Percentiles rank a stretch among this genome's conserved stretches.
phyloP scores from a whole-genome alignment of 1,140 invertebrate genomes.

The Lepidurus couesii region DNA sequence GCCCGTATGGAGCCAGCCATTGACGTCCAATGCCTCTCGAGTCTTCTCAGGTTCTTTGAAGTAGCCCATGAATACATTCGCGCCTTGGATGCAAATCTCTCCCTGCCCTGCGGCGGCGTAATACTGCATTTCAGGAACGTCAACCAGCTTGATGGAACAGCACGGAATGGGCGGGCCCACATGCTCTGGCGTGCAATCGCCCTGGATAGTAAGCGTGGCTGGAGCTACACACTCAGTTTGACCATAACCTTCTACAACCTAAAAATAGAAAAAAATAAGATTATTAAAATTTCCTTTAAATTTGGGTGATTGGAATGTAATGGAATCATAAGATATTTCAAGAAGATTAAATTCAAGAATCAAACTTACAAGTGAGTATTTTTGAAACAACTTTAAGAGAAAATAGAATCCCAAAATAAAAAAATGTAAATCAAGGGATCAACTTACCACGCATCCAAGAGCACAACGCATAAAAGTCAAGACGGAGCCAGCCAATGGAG shows the following conservation, averaged over 20 bases:
- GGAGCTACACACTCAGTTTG: constrained; percentile 95
- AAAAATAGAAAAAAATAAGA: constrained; percentile 36
- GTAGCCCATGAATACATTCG: constrained; percentile 84
- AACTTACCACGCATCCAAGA: constrained; percentile 79
- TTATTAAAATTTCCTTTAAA: background rate
- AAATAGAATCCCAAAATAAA: background rate
- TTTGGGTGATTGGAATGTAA: no score
- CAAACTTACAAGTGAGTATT: background rate
- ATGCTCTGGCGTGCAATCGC: constrained; percentile 51
- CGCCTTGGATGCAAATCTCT: constrained; percentile 88
- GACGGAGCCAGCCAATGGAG: constrained; percentile 86
- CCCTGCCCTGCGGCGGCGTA: constrained; percentile 78
- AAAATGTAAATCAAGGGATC: constrained; percentile 27
- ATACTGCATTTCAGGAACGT: constrained; percentile 98
- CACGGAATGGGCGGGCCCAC: constrained; percentile 90
- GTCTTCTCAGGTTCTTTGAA: constrained; percentile 88
- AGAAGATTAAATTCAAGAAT: background rate
- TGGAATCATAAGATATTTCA: background rate
- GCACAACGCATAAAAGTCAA: constrained; percentile 89
- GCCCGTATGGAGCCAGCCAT: constrained; percentile 88
- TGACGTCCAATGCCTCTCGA: constrained; percentile 71
- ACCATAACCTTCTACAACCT: constrained; percentile 91
- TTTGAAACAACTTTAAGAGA: background rate
- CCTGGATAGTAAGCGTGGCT: constrained; percentile 76
- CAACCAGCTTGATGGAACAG: constrained; percentile 85